phyloP scores from a whole-genome alignment of 2,888 invertebrate genomes.

The Cheilosia soror region DNA sequence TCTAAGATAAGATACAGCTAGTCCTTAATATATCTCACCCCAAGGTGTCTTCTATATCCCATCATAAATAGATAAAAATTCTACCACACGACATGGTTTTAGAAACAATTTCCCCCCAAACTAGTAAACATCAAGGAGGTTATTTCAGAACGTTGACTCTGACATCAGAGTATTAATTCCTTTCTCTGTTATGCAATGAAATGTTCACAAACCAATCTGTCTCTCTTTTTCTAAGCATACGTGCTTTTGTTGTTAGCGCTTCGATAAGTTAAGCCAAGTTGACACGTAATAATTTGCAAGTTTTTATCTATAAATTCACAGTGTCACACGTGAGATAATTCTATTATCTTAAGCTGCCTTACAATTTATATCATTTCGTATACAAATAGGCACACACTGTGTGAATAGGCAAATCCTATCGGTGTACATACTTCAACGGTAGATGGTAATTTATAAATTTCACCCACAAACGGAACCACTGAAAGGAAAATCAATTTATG shows the following conservation, averaged over 20 bases:
- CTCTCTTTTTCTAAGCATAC: background rate
- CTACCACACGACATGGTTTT: background rate
- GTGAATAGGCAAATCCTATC: conserved; percentile 1
- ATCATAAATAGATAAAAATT: background rate
- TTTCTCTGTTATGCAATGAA: background rate
- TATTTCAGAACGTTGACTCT: background rate
- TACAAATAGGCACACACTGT: background rate
- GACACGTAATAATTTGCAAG: conserved; percentile 32
- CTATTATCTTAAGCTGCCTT: conserved; percentile 22
- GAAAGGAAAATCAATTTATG: conserved; percentile 19
- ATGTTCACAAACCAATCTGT: background rate
- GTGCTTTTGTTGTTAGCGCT: background rate
- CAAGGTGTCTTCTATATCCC: background rate
- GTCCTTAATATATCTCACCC: too few species aligned
- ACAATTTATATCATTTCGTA: conserved; percentile 29
- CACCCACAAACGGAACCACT: background rate
- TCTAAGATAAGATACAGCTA: too few species aligned
- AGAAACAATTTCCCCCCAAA: background rate
- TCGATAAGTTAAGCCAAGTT: conserved; percentile 34
- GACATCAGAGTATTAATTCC: background rate
- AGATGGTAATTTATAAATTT: background rate
- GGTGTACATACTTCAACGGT: background rate
- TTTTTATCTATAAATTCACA: conserved; percentile 30
- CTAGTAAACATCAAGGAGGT: background rate
- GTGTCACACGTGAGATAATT: conserved; percentile 49